These are phyloP conservation scores for Onthophagus taurus DNA, from an alignment of 1,140 invertebrate species.

Conservation along the genomic window DNA sequence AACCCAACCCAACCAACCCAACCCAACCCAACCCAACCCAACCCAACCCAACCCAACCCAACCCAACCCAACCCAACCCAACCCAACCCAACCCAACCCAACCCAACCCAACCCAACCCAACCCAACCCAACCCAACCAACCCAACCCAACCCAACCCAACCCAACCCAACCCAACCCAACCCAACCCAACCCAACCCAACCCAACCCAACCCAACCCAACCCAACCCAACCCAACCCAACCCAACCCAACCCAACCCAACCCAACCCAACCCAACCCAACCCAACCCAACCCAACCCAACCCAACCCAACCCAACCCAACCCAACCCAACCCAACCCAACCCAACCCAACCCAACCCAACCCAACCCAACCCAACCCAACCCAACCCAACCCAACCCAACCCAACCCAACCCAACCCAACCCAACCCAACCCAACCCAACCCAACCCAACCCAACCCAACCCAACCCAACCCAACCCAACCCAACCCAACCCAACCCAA, in stretches of 20 bases:
- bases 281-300: slow-evolving; percentile 25
- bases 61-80: slow-evolving; percentile 18
- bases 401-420: slow-evolving; percentile 9
- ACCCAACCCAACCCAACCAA: too few relatives aligned
- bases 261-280: slow-evolving; percentile 20
- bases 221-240: slow-evolving; percentile 9
- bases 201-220: slow-evolving; percentile 26
- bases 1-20: too few relatives aligned
- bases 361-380: slow-evolving; percentile 8
- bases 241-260: slow-evolving; percentile 18
- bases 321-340: slow-evolving; percentile 20
- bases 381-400: slow-evolving; percentile 9
- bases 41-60: too few relatives aligned
- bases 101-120: too few relatives aligned
- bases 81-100: slow-evolving; percentile 13
- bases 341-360: slow-evolving; percentile 9
- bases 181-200: slow-evolving; percentile 15
- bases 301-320: slow-evolving; percentile 26
- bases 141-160: too few relatives aligned
- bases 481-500: slow-evolving; percentile 8
- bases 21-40: too few relatives aligned
- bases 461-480: slow-evolving; percentile 9
- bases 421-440: slow-evolving; percentile 9
- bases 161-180: slow-evolving; percentile 13
- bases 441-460: slow-evolving; percentile 9